Evolutionary conservation across 2,888 invertebrate genomes (phyloP), one percentile per base, ranked within the genome.

Genomic region (Drosophila hawaiiensis): DNA sequence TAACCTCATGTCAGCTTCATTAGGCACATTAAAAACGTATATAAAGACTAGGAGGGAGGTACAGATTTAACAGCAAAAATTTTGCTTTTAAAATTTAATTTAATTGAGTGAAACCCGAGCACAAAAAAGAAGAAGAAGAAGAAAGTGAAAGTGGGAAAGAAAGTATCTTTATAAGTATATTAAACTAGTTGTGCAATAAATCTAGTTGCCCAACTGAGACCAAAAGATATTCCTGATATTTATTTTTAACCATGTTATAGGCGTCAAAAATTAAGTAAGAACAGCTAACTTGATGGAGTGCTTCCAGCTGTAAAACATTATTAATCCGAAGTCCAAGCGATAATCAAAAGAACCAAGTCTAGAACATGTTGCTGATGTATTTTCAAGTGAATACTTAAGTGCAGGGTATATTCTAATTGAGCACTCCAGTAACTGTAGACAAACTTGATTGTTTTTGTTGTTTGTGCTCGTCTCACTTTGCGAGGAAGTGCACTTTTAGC

Each of bases 401-500:
- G n/a, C 16, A 53, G 71, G 64, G 65, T 74, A 69, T 74, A 10
- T 43, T 19, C 28, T 53, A 80, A 70, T 70, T 41, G 62, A 54
- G 55, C 29, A 49, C 61, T 62, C 50, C 53, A 37, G 29, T 52
- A 29, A 60, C 47, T 55, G 50, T 41, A 39, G 54, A 29, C 9
- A 61, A 61, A 52, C 37, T 53, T 59, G 52, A 66, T 76, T 76
- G 67, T 78, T 76, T 65, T 70, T 73, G 73, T 76, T 76, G 43
- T 64, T 72, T 68, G 61, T 76, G 64, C 73, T 73, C 78, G 68
- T 72, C 81, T 80, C 83, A 85, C 83, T 85, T 90, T 90, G 88
- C 76, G 81, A 76, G 76, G 64, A 89, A 85, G 87, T 89, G 90
- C 90, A 85, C 89, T 85, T 84, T 84, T 70, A 76, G 89, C 78